These are phyloP conservation scores for Morpho helenor DNA, from an alignment of 2,888 invertebrate species.

Conservation along the genomic window DNA sequence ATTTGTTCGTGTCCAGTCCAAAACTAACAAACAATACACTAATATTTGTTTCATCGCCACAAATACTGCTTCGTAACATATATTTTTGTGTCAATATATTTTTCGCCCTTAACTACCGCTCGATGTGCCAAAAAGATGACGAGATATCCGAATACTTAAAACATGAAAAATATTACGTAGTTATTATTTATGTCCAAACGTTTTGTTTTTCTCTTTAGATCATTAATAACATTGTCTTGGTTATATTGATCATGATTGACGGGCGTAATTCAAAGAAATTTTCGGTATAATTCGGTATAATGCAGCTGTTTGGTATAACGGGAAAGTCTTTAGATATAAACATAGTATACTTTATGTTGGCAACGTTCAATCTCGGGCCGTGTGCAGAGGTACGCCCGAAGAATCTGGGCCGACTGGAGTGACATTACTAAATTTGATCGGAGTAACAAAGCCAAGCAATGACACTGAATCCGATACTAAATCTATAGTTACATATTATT, in stretches of 20 bases:
- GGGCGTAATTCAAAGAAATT: conserved; percentile 14
- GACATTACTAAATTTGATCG: conserved; percentile 77
- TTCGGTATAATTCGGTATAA: conserved; percentile 18
- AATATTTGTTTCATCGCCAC: too few species aligned
- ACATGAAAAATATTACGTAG: background rate
- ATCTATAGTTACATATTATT: conserved; percentile 2
- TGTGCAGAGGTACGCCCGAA: conserved; percentile 68
- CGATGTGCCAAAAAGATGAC: background rate
- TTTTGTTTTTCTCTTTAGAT: background rate
- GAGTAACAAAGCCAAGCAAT: conserved; percentile 64
- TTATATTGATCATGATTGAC: conserved; percentile 5
- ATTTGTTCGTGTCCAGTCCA: too few species aligned
- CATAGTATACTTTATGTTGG: conserved; percentile 58
- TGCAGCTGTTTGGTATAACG: conserved; percentile 48
- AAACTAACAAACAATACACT: too few species aligned
- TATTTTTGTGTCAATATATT: too few species aligned
- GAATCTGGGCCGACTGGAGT: conserved; percentile 77
- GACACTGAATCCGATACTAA: conserved; percentile 43
- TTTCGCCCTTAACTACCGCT: too few species aligned
- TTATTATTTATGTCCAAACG: background rate
- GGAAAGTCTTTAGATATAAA: conserved; percentile 63
- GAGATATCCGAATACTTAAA: background rate
- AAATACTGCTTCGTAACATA: too few species aligned
- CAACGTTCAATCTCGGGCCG: conserved; percentile 66
- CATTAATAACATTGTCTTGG: conserved; percentile 1